Evolutionary conservation across 1,140 invertebrate genomes (phyloP), one percentile per base, ranked within the genome.

Genomic region (Tetramorium simillimum): DNA sequence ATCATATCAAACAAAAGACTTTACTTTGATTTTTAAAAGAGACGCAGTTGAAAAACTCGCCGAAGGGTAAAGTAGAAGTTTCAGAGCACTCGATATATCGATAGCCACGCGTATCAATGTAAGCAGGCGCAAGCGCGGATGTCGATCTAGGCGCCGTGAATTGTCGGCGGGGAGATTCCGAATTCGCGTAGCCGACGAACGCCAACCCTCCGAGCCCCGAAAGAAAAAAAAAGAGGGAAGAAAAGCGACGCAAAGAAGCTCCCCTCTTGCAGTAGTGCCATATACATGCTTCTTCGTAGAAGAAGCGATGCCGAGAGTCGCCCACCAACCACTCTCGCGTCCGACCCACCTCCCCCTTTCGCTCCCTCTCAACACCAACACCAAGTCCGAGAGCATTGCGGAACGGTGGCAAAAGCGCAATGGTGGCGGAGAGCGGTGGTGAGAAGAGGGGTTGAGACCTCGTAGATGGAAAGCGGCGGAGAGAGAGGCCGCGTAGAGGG

Each of bases 351-450:
- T 62, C 46, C 51, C 37, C 14, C 65, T 69, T 69, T 69, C 40
- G 37, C 65, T 49, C 65, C 65, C 78, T 81, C 63, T 53, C 78
- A 51, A 58, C 63, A 72, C 65, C 69, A 58, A 69, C 88, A 53
- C 63, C 0, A 76, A 87, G 62, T 89, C 89, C 81, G 85, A 84
- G 89, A 90, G 89, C 90, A 85, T 88, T 88, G 89, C 90, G 85
- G 85, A 88, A 91, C 81, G 87, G 76, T 88, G 85, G 90, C 81
- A 91, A 91, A 91, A 91, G 88, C 88, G 90, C 90, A 91, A 80
- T 88, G 82, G 89, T 85, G 89, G 76, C 73, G 89, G 78, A 86
- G 85, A 67, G 63, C 21, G 86, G 65, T 73, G 86, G 86, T 82
- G 77, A 76, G 85, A 85, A 76, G 69, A 53, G 82, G 76, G 89